Percentiles rank a stretch among this genome's conserved stretches.
These are phyloP conservation scores for Drosophila ezoana DNA, from an alignment of 2,888 invertebrate species.

Conservation along the genomic window DNA sequence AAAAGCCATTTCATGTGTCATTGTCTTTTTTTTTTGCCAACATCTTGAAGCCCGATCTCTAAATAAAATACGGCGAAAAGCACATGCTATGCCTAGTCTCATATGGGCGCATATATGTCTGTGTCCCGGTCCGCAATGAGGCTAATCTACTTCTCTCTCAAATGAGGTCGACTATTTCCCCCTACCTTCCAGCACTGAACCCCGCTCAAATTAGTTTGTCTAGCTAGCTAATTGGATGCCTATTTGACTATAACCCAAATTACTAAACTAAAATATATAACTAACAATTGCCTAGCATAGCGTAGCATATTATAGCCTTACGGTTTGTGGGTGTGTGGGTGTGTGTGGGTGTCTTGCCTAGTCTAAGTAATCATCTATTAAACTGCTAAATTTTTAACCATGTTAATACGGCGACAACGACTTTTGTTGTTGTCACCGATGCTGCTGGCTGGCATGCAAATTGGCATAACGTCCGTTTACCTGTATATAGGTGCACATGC, in stretches of 20 bases:
- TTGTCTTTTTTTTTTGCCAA: constrained; percentile 76
- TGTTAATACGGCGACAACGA: constrained; percentile 38
- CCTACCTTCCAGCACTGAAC: constrained; percentile 12
- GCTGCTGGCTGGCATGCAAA: constrained; percentile 56
- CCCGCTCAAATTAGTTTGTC: constrained; percentile 49
- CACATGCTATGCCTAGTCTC: constrained; percentile 61
- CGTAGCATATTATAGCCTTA: constrained; percentile 31
- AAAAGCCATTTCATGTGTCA: constrained; percentile 84
- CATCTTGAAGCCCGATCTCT: constrained; percentile 82
- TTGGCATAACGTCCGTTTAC: constrained; percentile 54
- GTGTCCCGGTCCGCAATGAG: constrained; percentile 8
- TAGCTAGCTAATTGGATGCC: constrained; percentile 39
- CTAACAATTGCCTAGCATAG: constrained; percentile 51
- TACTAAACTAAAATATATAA: constrained; percentile 45
- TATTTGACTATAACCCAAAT: constrained; percentile 49
- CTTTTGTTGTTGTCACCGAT: constrained; percentile 16
- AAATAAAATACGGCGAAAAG: constrained; percentile 76
- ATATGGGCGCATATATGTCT: constrained; percentile 41
- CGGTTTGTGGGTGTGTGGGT: constrained; percentile 41
- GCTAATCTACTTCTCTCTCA: constrained; percentile 10
- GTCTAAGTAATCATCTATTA: constrained; percentile 57
- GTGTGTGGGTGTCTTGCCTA: constrained; percentile 40
- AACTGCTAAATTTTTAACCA: constrained; percentile 51
- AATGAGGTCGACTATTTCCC: constrained; percentile 3
- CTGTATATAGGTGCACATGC: constrained; percentile 6